A percentile compares a stretch with the other conserved stretches of the same genome.
Conservation (phyloP, 2,113 vertebrate genomes). For the Calidris pygmaea region DNA sequence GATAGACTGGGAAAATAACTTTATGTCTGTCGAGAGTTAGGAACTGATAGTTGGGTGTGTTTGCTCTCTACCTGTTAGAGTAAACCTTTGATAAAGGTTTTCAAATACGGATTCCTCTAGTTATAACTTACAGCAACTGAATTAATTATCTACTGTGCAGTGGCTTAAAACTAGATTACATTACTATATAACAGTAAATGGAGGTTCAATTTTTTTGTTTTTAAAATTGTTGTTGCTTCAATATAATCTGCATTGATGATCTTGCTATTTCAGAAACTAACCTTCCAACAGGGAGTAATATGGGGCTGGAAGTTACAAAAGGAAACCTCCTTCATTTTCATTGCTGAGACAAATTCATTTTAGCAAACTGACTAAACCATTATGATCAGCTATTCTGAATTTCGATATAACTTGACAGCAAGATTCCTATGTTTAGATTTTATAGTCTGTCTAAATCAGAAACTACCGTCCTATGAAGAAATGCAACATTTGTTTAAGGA, state of each 20-base stretch:
- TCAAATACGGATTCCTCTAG: neutral
- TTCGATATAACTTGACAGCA: neutral
- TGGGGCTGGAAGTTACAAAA: neutral
- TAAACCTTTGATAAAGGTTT: neutral
- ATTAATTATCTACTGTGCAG: neutral
- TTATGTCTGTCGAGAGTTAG: neutral
- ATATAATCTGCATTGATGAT: neutral
- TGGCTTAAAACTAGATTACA: neutral
- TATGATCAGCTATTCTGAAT: conserved; percentile 1
- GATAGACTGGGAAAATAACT: neutral
- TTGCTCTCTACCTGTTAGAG: neutral
- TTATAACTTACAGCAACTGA: fast-evolving
- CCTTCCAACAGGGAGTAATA: neutral
- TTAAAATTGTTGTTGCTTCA: neutral
- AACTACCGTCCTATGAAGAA: neutral
- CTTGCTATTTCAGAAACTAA: neutral
- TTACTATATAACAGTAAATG: neutral
- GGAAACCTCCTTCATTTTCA: neutral
- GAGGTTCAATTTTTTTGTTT: neutral
- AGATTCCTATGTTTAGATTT: neutral
- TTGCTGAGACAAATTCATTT: neutral
- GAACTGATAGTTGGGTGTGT: neutral
- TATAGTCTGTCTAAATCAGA: neutral
- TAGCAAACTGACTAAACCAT: conserved; percentile 17
- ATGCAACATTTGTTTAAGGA: neutral